Evolutionary conservation across 2,113 vertebrate genomes (phyloP).

Genomic region (Lanius collurio): DNA sequence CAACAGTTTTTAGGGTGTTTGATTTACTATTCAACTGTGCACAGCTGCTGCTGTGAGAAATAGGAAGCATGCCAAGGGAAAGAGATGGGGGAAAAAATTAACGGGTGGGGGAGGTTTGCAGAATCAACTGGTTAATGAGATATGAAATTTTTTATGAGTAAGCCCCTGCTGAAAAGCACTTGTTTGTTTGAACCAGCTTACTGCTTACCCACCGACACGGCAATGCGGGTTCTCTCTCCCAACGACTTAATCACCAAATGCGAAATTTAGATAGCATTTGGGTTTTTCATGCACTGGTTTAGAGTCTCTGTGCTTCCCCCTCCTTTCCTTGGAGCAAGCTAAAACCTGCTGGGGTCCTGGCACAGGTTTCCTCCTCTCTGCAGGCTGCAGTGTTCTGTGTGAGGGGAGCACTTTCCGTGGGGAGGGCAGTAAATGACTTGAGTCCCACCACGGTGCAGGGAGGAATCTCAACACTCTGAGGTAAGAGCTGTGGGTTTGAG

Average conservation of each 20-base stretch:
- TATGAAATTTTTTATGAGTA: constrained; percentile 47
- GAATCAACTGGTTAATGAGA: constrained; percentile 68
- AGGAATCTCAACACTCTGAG: neutral
- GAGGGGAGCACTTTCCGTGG: neutral
- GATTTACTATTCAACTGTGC: constrained; percentile 85
- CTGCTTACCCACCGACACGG: neutral
- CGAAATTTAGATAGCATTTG: neutral
- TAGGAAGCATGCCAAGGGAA: constrained; percentile 76
- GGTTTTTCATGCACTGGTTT: neutral
- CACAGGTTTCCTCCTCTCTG: neutral
- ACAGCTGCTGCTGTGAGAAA: constrained; percentile 80
- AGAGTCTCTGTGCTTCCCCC: neutral
- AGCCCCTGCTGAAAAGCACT: constrained; percentile 27
- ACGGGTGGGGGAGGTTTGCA: constrained; percentile 55
- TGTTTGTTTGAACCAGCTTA: constrained; percentile 27
- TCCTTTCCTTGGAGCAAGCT: neutral
- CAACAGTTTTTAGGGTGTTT: constrained; percentile 84
- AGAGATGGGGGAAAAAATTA: constrained; percentile 53
- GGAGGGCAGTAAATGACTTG: neutral
- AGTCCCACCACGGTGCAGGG: accelerated
- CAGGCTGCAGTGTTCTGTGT: neutral
- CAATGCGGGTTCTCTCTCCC: neutral
- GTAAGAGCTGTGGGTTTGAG: neutral
- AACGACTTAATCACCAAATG: neutral
- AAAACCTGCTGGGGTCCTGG: neutral